Percentiles rank a stretch among this genome's conserved stretches.
Evolutionary conservation across 2,797 vertebrate species (phyloP).

Genomic region (Tapera naevia): DNA sequence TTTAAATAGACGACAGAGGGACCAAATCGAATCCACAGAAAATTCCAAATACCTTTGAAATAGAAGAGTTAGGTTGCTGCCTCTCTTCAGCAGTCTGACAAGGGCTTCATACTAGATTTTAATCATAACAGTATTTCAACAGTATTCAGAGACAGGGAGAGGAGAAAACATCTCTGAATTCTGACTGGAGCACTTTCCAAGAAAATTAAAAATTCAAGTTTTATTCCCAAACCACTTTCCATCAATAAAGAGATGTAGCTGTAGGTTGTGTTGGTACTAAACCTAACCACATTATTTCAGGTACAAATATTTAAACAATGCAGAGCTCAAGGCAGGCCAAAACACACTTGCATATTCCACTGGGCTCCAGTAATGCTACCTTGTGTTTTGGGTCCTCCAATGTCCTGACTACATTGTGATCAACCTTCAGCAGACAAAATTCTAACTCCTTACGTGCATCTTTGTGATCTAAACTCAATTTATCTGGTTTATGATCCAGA

Average conservation of each 20-base stretch:
- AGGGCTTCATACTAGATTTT: neutral
- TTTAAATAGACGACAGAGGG: neutral
- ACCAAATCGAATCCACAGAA: slow-evolving; percentile 7
- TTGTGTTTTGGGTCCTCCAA: neutral
- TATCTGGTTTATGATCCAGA: neutral
- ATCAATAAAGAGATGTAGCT: neutral
- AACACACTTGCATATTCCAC: neutral
- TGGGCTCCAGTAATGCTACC: neutral
- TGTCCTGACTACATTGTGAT: neutral
- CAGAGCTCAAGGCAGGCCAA: neutral
- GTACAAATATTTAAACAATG: neutral
- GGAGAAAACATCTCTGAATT: neutral
- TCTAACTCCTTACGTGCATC: neutral
- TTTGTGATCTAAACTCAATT: neutral
- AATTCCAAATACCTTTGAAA: slow-evolving; percentile 41
- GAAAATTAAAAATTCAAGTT: neutral
- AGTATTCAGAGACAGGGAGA: neutral
- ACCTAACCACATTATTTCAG: neutral
- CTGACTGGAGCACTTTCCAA: neutral
- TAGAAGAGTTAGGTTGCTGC: neutral
- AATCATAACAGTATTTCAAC: neutral
- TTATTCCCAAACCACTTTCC: neutral
- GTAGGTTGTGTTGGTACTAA: neutral
- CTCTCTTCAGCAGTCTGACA: slow-evolving; percentile 5
- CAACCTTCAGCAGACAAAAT: neutral